Conservation (phyloP, 2,113 vertebrate genomes). For the Brachyhypopomus occidentalis region DNA sequence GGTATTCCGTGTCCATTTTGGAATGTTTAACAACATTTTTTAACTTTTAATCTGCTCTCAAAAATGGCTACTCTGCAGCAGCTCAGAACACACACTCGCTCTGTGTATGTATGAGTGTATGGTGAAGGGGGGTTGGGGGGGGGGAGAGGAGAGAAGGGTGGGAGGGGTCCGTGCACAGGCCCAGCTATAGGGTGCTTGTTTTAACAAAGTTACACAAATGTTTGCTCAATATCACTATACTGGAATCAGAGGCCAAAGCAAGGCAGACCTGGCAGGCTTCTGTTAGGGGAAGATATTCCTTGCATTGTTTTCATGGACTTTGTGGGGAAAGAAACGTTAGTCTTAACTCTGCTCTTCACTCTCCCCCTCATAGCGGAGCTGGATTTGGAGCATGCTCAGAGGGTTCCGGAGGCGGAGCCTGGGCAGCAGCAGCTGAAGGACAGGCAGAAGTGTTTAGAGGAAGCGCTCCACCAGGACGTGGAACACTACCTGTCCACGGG, state of each 20-base stretch:
- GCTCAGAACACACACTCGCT: neutral
- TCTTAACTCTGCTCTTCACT: neutral
- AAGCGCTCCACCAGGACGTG: constrained; percentile 98
- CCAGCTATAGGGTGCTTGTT: neutral
- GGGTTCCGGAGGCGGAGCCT: constrained; percentile 84
- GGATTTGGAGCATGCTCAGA: constrained; percentile 85
- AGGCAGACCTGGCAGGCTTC: neutral
- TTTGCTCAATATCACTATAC: too few species aligned
- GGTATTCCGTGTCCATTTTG: too few species aligned
- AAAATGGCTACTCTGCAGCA: neutral
- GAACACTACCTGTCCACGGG: constrained; percentile 96
- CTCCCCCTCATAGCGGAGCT: constrained; percentile 79
- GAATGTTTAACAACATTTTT: neutral
- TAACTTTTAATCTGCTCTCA: neutral
- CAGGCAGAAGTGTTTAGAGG: constrained; percentile 96
- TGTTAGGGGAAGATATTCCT: neutral
- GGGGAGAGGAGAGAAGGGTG: too few species aligned
- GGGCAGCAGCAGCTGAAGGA: constrained; percentile 89
- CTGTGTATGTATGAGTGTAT: neutral
- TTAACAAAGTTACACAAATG: neutral
- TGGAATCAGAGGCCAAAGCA: neutral
- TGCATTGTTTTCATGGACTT: neutral
- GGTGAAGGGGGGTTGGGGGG: too few species aligned
- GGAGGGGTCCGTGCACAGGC: neutral
- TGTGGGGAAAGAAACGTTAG: neutral